Evolutionary conservation across 2,797 vertebrate species (phyloP), one percentile per base, ranked within the genome.

Genomic region (Hippoglossus hippoglossus): DNA sequence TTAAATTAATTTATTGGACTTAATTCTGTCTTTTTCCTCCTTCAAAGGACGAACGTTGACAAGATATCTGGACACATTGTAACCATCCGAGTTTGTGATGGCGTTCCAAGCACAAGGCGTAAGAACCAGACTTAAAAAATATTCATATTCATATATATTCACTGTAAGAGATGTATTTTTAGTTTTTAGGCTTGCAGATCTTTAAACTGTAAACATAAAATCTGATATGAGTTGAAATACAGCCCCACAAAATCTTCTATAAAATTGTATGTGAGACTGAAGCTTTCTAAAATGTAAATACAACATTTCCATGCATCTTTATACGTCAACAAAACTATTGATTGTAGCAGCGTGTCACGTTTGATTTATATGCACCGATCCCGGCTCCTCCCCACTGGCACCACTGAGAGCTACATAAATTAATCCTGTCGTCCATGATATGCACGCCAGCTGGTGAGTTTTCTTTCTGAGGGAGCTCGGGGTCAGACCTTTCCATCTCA

Each of bases 401-500:
- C 46, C 18, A 61, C 25, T 57, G 56, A 77, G 44, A 75, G 79
- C 44, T 26, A 47, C 63, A 80, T 68, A 71, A 81, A 83, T 78
- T 65, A 79, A 75, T 59, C 51, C 51, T n/a, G 65, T 73, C 80
- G 49, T 62, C 34, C n/a, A 21, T 52, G 52, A 73, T 73, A n/a
- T 69, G 61, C 53, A 62, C 11, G 68, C 52, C 36, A 71, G 68
- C 73, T 39, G 75, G 26, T 19, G 46, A 36, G 60, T 46, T 81
- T 77, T 78, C 73, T 62, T 36, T 9, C 12, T 22, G 56, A 67
- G 46, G 55, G 62, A 36, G 61, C 18, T 34, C 11, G 18, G 49
- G 58, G 76, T 83, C 70, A 71, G 69, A 83, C 46, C 74, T 69
- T 59, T 80, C 61, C 44, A 50, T 77, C 66, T 73, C 66, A 80